These are phyloP conservation scores for Desmodus rotundus DNA, from an alignment of 2,113 vertebrate species.

Conservation along the genomic window DNA sequence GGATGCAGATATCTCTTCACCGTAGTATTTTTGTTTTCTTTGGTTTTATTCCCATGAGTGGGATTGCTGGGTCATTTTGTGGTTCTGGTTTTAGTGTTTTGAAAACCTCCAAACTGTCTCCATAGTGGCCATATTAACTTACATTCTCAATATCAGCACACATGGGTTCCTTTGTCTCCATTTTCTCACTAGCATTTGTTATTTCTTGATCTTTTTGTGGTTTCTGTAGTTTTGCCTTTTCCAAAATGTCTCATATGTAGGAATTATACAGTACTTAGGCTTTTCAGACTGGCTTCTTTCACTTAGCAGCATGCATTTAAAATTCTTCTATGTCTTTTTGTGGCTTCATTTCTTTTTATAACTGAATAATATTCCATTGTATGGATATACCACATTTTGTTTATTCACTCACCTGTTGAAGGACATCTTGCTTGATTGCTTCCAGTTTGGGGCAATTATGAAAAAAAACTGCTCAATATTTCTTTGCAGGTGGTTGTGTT, in stretches of 20 bases:
- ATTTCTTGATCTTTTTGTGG: not conserved
- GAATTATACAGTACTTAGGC: not conserved
- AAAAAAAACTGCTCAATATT: not conserved
- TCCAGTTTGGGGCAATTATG: not conserved
- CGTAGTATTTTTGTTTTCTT: not conserved
- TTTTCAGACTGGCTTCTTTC: not conserved
- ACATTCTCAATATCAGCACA: not conserved
- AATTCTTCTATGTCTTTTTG: not conserved
- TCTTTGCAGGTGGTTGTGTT: not conserved
- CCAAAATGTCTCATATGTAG: not conserved
- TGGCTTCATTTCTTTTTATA: not conserved
- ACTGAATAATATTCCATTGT: not conserved
- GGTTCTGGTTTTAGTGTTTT: not conserved
- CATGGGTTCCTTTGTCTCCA: not conserved
- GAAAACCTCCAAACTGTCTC: not conserved
- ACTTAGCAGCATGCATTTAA: not conserved
- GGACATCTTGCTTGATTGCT: not conserved
- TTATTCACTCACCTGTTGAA: not conserved
- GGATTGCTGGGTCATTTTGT: not conserved
- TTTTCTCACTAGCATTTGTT: not conserved
- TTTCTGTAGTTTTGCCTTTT: not conserved
- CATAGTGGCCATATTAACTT: not conserved
- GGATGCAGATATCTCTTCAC: not conserved
- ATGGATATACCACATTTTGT: not conserved
- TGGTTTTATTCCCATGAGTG: no score